A percentile compares a stretch with the other conserved stretches of the same genome.
phyloP scores from a whole-genome alignment of 2,888 invertebrate genomes.

The Mallateleia sp. region DNA sequence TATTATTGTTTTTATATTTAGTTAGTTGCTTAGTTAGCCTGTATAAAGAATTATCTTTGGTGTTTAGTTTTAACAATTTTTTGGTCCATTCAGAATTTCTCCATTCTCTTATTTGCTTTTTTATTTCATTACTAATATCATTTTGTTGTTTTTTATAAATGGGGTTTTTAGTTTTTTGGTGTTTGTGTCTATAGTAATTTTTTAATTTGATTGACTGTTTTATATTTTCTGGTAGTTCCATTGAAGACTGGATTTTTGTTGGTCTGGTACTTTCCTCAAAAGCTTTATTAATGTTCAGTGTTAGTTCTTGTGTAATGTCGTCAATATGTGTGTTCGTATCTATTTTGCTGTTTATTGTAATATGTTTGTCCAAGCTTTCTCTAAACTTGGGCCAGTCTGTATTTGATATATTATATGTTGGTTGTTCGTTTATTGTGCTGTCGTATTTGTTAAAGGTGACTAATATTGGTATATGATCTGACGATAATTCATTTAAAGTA shows the following conservation, averaged over 20 bases:
- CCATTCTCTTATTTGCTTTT: conserved; percentile 5
- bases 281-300: neutral
- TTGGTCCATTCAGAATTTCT: neutral
- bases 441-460: too few relatives aligned
- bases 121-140: too few relatives aligned
- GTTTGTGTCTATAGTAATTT: neutral
- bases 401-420: neutral
- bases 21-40: neutral
- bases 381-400: conserved; percentile 9
- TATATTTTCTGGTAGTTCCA: neutral
- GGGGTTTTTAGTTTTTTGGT: neutral
- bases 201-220: neutral
- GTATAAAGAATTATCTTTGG: conserved; percentile 10
- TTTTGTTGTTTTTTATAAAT: neutral
- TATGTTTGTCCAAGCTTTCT: neutral
- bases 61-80: conserved; percentile 3
- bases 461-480: neutral
- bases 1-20: too few relatives aligned
- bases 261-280: too few relatives aligned
- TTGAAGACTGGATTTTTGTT: too few relatives aligned
- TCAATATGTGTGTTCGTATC: neutral
- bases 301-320: neutral
- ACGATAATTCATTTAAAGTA: neutral
- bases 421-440: neutral
- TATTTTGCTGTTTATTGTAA: neutral